A percentile compares a stretch with the other conserved stretches of the same genome.
Conservation (phyloP, 2,797 vertebrate species). For the Hemibagrus guttatus region DNA sequence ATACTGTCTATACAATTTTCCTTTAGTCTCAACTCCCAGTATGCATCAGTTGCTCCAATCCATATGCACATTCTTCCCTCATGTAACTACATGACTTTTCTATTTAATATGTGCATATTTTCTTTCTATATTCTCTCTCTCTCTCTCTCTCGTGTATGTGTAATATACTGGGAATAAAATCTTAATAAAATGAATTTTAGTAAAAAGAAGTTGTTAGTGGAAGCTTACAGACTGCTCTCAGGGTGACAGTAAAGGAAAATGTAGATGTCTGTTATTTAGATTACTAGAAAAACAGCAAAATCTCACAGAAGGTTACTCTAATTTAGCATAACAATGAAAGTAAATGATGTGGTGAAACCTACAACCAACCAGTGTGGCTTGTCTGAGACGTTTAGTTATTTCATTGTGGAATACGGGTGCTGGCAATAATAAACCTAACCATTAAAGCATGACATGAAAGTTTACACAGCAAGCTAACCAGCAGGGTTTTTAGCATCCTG, state of each 20-base stretch:
- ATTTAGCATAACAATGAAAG: constrained; percentile 6
- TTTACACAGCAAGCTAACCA: constrained; percentile 4
- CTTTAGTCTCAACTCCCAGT: background rate
- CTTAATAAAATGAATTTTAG: background rate
- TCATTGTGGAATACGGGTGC: background rate
- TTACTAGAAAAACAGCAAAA: background rate
- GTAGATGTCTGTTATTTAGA: background rate
- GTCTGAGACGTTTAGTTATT: constrained; percentile 8
- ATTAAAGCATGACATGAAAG: background rate
- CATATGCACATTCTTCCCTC: background rate
- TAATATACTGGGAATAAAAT: background rate
- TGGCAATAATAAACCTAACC: background rate
- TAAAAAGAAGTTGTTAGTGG: background rate
- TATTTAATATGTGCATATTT: background rate
- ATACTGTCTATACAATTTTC: background rate
- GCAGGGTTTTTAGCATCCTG: too few species aligned
- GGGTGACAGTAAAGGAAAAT: background rate
- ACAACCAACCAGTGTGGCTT: constrained; percentile 6
- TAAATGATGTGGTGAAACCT: constrained; percentile 17
- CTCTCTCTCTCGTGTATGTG: too few species aligned
- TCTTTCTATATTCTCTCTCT: too few species aligned
- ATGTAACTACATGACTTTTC: background rate
- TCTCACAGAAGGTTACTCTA: background rate
- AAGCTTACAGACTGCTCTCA: background rate
- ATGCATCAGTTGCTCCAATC: background rate